Evolutionary conservation across 2,113 vertebrate species (phyloP), one percentile per base, ranked within the genome.

Genomic region (Nibea coibor): DNA sequence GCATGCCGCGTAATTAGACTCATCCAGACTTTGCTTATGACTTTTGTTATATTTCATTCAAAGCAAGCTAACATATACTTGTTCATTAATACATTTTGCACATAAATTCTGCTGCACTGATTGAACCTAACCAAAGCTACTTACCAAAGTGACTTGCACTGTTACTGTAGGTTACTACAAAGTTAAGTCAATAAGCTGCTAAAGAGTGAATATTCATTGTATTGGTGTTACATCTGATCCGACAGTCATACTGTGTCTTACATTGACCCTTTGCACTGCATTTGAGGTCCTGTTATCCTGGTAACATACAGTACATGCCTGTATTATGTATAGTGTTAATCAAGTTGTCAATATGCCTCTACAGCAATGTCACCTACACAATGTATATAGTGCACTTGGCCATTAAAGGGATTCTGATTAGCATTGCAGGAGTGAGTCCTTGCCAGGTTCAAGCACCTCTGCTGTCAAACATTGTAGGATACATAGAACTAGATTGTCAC

Each of bases 351-450:
- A 85, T 81, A 83, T 53, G 65, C 48, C 31, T 72, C 69, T 20
- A 5, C 28, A 72, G 9, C 83, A 83, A 77, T 81, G 75, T 82
- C 75, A 82, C 72, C 73, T 8, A 17, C 45, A 31, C 65, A 45
- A 67, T 70, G 39, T 26, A 16, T 62, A 24, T 4, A 62, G 56
- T 63, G 72, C 56, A 45, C 69, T 62, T 72, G 57, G 24, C 47
- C 39, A 58, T 82, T 50, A 54, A 80, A 50, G n/a, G 28, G 48
- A 71, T 74, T 87, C 72, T 78, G 24, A 71, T 89, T 74, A 63
- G 64, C 62, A 47, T 39, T 75, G 85, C 67, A 83, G 61, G 8
- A 61, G 67, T 43, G 69, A 84, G 70, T 54, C 67, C 67, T 77
- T 84, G 71, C 17, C 20, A 70, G n/a, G 71, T 75, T 70, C 20